Evolutionary conservation across 2,888 invertebrate species (phyloP), one percentile per base, ranked within the genome.

Genomic region (Polymixis lichenea): DNA sequence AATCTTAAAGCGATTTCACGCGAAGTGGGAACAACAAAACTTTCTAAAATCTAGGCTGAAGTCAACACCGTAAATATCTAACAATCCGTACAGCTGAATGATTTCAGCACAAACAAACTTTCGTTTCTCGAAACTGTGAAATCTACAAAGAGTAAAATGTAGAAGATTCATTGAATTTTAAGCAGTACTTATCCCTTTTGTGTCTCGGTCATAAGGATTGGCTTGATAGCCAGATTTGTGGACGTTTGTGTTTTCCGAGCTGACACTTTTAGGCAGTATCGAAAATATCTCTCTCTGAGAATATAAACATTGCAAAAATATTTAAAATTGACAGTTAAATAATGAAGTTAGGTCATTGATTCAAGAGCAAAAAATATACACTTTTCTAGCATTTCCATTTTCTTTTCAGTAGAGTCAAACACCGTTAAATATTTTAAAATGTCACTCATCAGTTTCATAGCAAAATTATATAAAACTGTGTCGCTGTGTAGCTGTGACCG

Each of bases 131-230:
- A 56, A 58, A 49, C 60, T 77, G 28, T n/a, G 46, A 77, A 86
- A 60, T 58, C 58, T 15, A 28, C 62, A 61, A 72, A 84, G 49
- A 67, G 62, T 68, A 64, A 72, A 73, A 76, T 67, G 46, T 67
- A 64, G 58, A 70, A 55, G 84, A 83, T 64, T 83, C 79, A 74
- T 79, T 64, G 74, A 82, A 72, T 83, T 79, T 74, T 74, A 77
- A 80, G 51, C 58, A 72, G 64, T 28, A 2, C 43, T 46, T 46
- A 62, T n/a, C 66, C 72, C 25, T 58, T 78, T 77, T 55, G 51
- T 51, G 19, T 72, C n/a, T 38, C n/a, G 66, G 25, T 58, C 56
- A 62, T 38, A n/a, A 32, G 13, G 51, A 22, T 32, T 43, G 58
- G 53, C 82, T 17, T 71, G 43, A 13, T n/a, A 56, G n/a, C 13